Base-by-base conservation (phyloP, 2,888 invertebrate genomes). In the Phortica okadai region DNA sequence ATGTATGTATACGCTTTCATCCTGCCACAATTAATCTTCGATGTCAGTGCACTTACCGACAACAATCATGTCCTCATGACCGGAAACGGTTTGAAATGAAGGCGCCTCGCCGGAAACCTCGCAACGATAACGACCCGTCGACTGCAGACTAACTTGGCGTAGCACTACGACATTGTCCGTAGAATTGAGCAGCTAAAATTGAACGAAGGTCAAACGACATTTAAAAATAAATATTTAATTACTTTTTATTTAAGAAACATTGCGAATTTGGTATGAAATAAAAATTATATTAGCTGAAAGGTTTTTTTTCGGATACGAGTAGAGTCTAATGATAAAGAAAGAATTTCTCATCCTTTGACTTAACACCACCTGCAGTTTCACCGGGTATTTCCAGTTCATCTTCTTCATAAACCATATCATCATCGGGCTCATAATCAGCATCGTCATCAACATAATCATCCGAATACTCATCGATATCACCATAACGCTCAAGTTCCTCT, bases 71-170 rank as follows among this genome's bases (percentile, higher is more conserved):
- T 95, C 95, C 72, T 94, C 93, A 89, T 95, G 95, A 88, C 95
- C 94, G 66, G 94, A 94, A 78, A 95, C 95, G 25, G 95, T 95
- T 85, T 94, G 95, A 91, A 96, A 96, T 78, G 95, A 94, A 45
- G 96, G 95, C 79, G 95, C 93, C 90, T 96, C 95, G 50, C 95
- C 96, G 58, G 95, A 95, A 80, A 96, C 95, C 91, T 96, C 96
- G 89, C 95, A 96, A 81, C 95, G 93, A 92, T 95, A 95, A 78
- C 95, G 92, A 66, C 96, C 96, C 72, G 95, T 94, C 76, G 95
- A 95, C 90, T 94, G 93, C 85, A 95, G 91, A 82, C 94, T 94
- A 77, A 96, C 95, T 16, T 94, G 94, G 79, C 93, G 93, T 86
- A 96, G 92, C 74, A 94, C 93, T 80, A 95, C 93, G 81, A 94